Conservation (phyloP, 2,113 vertebrate genomes). For the Dicaeum eximium region DNA sequence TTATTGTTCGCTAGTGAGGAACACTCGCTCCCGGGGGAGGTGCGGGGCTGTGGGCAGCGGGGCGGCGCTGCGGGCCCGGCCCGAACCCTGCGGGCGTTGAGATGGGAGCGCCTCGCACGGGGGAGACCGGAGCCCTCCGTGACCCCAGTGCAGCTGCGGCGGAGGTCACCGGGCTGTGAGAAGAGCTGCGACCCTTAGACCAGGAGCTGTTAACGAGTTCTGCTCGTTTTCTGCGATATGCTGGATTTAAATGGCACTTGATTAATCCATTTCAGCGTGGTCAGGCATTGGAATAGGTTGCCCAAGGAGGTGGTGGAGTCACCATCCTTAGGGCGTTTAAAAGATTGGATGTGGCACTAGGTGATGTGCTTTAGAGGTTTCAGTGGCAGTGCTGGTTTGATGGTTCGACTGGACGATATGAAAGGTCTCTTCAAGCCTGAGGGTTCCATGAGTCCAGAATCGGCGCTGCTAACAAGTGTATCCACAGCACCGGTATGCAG, state of each 20-base stretch:
- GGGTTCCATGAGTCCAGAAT: not conserved
- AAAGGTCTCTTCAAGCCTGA: not conserved
- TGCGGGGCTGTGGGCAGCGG: not conserved
- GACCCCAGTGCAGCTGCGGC: rapidly evolving
- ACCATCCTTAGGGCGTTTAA: not conserved
- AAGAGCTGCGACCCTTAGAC: not conserved
- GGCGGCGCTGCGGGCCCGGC: not conserved
- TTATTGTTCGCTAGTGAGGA: not conserved
- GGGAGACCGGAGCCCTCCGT: not conserved
- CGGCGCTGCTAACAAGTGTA: too few species aligned
- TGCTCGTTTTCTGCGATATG: too few species aligned
- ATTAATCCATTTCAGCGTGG: not conserved
- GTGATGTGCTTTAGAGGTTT: not conserved
- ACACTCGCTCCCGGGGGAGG: not conserved
- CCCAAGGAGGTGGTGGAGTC: not conserved
- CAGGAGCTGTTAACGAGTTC: rapidly evolving
- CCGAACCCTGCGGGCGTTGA: not conserved
- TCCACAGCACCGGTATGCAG: not conserved
- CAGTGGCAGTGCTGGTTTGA: not conserved
- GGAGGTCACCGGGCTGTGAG: rapidly evolving
- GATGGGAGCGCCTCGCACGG: not conserved
- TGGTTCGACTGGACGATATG: too few species aligned
- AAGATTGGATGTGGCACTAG: not conserved
- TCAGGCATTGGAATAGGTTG: not conserved
- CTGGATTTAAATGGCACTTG: not conserved